Evolutionary conservation across 2,888 invertebrate species (phyloP), one percentile per base, ranked within the genome.

Genomic region (Aethes cnicana): DNA sequence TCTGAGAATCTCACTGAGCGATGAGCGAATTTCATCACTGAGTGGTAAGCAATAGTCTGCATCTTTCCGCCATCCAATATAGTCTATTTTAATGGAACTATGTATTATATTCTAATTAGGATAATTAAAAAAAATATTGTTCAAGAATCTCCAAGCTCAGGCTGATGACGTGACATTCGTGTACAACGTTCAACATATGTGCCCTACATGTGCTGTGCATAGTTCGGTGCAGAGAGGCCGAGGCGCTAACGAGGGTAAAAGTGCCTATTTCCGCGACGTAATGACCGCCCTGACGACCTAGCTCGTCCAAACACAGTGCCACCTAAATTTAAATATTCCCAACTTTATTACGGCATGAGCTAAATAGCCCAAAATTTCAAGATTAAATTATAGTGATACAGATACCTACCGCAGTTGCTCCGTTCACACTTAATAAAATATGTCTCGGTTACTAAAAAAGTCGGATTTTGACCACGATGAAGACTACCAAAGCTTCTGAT

Each of bases 191-290:
- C n/a, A n/a, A n/a, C n/a, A n/a, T 32, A 23, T 48, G n/a, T 18
- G 18, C 8, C 7, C 33, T 47, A 23, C 30, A n/a, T 30, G 41
- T 30, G 20, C 32, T 4, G 25, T 42, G 21, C 32, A 56, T 65
- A 68, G 66, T 69, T 63, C 65, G 62, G 63, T 64, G 68, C 61
- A 61, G 66, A 63, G 65, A 69, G 78, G 74, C 69, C 75, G 80
- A 71, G 77, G 74, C 74, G 70, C 84, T 88, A 89, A 89, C 87
- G 87, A 88, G 84, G 85, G 81, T 81, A 86, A 87, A 86, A 89
- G 85, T 88, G 88, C 83, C 87, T 86, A 89, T 89, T 88, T 88
- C 88, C 88, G 81, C 74, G 79, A 63, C 75, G 82, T 87, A 88
- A 89, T 88, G 88, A 86, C 85, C 75, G 73, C 69, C 77, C 77